A percentile compares a stretch with the other conserved stretches of the same genome.
Evolutionary conservation across 2,113 vertebrate genomes (phyloP).

Genomic region (Carlito syrichta): DNA sequence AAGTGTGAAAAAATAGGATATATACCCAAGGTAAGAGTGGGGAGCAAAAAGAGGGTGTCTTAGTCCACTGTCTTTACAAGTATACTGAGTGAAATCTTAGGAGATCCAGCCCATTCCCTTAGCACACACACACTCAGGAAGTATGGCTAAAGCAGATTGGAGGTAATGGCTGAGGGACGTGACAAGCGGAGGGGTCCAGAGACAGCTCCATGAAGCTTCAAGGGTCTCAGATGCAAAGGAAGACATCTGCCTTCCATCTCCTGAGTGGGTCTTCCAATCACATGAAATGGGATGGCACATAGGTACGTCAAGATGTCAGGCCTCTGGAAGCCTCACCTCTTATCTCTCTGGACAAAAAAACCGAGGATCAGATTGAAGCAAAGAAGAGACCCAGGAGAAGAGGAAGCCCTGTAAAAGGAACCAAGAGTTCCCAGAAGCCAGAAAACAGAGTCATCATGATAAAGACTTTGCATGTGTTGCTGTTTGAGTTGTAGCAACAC

Average conservation of each 20-base stretch:
- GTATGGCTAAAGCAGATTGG: background rate
- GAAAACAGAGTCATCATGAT: background rate
- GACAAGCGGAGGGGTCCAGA: background rate
- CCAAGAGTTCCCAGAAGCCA: background rate
- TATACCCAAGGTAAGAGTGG: background rate
- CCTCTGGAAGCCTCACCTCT: background rate
- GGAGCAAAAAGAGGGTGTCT: background rate
- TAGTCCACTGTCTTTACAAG: background rate
- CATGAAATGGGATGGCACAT: background rate
- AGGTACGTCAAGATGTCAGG: background rate
- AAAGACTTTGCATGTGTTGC: background rate
- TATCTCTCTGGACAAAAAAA: background rate
- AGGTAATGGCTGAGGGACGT: background rate
- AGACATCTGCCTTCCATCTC: background rate
- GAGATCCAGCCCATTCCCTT: background rate
- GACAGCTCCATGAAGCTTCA: background rate
- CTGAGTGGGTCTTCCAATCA: background rate
- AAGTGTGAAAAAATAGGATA: background rate
- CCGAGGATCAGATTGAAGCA: too few relatives aligned
- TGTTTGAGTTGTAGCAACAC: background rate
- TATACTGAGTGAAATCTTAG: background rate
- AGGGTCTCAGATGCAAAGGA: background rate
- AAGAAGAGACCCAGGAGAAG: background rate
- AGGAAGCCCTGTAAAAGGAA: background rate
- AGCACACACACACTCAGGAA: background rate